These are phyloP conservation scores for Eumeta japonica DNA, from an alignment of 1,140 invertebrate genomes.

Conservation along the genomic window DNA sequence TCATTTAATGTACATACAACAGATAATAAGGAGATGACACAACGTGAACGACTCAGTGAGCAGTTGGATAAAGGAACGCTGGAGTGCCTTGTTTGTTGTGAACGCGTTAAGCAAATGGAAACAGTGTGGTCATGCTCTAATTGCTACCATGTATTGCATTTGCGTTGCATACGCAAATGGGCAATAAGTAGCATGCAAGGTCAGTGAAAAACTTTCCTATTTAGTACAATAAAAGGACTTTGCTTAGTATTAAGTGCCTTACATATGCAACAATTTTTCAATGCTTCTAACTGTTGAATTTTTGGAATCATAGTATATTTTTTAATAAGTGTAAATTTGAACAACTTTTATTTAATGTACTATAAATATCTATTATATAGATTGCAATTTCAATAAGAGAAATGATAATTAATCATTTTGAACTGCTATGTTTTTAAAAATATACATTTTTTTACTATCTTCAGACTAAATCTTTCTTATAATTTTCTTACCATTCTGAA, in stretches of 20 bases:
- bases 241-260: background rate
- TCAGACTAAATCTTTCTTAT: too few relatives aligned
- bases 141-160: constrained; percentile 89
- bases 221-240: constrained; percentile 1
- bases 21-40: constrained; percentile 61
- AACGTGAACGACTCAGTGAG: constrained; percentile 77
- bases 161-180: constrained; percentile 90
- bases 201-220: constrained; percentile 25
- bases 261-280: background rate
- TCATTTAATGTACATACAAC: constrained; percentile 12
- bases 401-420: too few relatives aligned
- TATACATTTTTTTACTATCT: too few relatives aligned
- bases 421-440: too few relatives aligned
- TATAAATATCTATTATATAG: too few relatives aligned
- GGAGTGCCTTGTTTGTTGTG: constrained; percentile 93
- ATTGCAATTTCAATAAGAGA: too few relatives aligned
- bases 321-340: too few relatives aligned
- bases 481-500: too few relatives aligned
- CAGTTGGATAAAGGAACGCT: constrained; percentile 74
- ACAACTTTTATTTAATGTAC: too few relatives aligned
- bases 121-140: constrained; percentile 86
- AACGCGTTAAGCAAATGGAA: constrained; percentile 74
- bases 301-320: too few relatives aligned
- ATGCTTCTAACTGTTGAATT: background rate
- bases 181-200: constrained; percentile 76